Percentiles rank a stretch among this genome's conserved stretches.
Conservation (phyloP, 2,797 vertebrate species). For the Siniperca scherzeri region DNA sequence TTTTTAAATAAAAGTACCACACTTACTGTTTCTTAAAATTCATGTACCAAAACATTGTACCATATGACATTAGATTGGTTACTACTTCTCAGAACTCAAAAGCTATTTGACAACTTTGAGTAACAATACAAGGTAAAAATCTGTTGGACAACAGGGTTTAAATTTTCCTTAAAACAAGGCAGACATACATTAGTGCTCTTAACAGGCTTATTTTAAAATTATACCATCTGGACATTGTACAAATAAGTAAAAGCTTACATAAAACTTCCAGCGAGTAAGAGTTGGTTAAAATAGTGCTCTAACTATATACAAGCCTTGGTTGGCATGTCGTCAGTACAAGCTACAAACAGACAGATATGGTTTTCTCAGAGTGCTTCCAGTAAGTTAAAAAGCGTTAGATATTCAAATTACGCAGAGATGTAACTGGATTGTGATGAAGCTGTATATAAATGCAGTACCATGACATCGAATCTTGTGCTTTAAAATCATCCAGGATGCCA, state of each 20-base stretch:
- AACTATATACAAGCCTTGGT: conserved; percentile 76
- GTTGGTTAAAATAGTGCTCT: conserved; percentile 78
- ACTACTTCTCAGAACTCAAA: conserved; percentile 44
- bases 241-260: conserved; percentile 70
- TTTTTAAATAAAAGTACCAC: conserved; percentile 81
- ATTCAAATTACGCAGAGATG: conserved; percentile 71
- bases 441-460: conserved; percentile 77
- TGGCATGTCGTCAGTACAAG: conserved; percentile 77
- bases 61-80: conserved; percentile 62
- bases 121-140: conserved; percentile 48
- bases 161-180: conserved; percentile 57
- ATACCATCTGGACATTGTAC: conserved; percentile 70
- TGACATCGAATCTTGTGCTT: conserved; percentile 79
- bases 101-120: conserved; percentile 45
- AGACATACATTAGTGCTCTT: conserved; percentile 70
- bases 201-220: conserved; percentile 55
- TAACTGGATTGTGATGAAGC: conserved; percentile 29
- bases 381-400: conserved; percentile 62
- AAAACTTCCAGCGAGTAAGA: conserved; percentile 71
- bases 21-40: conserved; percentile 61
- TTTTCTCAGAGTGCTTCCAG: conserved; percentile 56
- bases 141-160: conserved; percentile 31
- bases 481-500: conserved; percentile 49
- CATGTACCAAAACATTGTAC: conserved; percentile 85
- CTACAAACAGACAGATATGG: conserved; percentile 61